Conservation (phyloP, 1,140 invertebrate species). For the Pseudobourletiella spinata region DNA sequence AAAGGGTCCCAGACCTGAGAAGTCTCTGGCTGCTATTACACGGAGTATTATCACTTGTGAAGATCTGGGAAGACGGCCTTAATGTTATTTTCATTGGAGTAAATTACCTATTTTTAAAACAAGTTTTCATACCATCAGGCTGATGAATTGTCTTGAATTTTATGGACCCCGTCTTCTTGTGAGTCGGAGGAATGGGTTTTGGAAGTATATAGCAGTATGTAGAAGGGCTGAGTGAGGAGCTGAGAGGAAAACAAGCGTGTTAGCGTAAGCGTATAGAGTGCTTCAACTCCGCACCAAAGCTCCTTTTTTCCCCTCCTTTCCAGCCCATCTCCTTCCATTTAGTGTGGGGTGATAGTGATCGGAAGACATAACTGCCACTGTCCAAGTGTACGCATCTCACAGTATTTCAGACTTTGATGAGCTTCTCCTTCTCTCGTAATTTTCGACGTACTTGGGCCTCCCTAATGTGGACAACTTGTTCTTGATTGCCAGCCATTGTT, state of each 20-base stretch:
- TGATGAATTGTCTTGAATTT: neutral
- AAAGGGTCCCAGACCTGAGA: neutral
- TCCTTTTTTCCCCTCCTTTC: no score
- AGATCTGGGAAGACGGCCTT: neutral
- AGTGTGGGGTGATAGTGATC: neutral
- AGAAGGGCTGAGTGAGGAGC: neutral
- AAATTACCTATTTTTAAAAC: slow-evolving; percentile 10
- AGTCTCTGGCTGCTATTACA: neutral
- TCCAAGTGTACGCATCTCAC: no score
- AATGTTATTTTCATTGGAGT: slow-evolving; percentile 2
- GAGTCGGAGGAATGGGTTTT: neutral
- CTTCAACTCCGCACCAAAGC: no score
- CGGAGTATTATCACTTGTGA: neutral
- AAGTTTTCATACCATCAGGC: neutral
- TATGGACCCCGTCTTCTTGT: no score
- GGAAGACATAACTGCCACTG: neutral
- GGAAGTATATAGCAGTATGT: no score
- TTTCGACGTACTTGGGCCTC: no score
- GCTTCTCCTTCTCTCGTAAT: neutral
- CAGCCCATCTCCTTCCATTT: no score
- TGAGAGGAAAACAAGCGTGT: neutral
- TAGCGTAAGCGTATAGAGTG: no score
- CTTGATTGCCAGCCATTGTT: neutral
- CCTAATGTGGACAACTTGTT: no score
- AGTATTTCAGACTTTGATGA: no score